phyloP scores from a whole-genome alignment of 2,797 vertebrate genomes.

The Diceros bicornis region DNA sequence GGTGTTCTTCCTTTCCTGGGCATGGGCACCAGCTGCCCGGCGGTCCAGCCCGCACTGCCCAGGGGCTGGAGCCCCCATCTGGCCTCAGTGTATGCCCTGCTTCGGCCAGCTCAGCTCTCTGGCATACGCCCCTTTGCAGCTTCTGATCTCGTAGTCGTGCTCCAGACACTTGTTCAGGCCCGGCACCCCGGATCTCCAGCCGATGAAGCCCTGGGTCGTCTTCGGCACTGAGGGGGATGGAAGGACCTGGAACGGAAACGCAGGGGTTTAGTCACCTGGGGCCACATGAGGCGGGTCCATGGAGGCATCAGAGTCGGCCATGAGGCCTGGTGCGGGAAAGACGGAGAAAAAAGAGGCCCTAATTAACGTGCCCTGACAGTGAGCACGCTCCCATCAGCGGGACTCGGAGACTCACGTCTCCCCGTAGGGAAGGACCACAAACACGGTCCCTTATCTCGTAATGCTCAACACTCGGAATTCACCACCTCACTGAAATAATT shows the following conservation, averaged over 20 bases:
- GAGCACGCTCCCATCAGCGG: accelerated
- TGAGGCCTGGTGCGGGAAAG: background rate
- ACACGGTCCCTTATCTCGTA: accelerated
- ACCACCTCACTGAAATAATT: background rate
- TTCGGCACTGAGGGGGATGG: slow-evolving; percentile 92
- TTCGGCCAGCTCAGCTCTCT: slow-evolving; percentile 89
- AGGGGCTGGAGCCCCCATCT: accelerated
- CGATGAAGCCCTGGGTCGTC: slow-evolving; percentile 93
- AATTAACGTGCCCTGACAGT: accelerated
- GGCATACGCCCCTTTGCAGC: slow-evolving; percentile 90
- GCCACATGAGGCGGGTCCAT: accelerated
- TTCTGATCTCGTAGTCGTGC: slow-evolving; percentile 80
- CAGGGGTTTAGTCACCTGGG: background rate
- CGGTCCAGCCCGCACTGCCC: accelerated
- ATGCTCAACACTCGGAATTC: background rate
- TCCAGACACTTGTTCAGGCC: slow-evolving; percentile 89
- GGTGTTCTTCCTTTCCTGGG: no score
- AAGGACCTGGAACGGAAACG: slow-evolving; percentile 86
- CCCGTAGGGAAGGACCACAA: background rate
- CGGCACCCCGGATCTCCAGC: slow-evolving; percentile 92
- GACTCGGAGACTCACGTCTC: accelerated
- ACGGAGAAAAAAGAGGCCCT: accelerated
- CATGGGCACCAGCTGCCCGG: accelerated
- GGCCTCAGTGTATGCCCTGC: slow-evolving; percentile 87
- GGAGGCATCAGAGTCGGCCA: accelerated